These are phyloP conservation scores for Caenorhabditis tropicalis DNA, from an alignment of 1,140 invertebrate species.

Conservation along the genomic window DNA sequence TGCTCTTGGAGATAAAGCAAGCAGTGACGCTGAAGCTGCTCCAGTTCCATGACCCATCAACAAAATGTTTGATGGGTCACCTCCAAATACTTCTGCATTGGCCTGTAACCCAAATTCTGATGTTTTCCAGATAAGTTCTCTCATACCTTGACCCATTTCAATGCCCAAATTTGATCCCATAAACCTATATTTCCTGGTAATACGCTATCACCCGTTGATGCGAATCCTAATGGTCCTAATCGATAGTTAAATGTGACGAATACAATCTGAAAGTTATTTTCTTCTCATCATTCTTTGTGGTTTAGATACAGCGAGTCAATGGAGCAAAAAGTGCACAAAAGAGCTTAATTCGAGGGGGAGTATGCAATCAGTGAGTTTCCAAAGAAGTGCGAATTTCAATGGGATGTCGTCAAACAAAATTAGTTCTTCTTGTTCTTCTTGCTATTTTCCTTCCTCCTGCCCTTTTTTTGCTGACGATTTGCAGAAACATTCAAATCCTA, in stretches of 20 bases:
- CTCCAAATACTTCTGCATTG: slow-evolving; percentile 89
- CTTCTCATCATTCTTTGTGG: neutral
- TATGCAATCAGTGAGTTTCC: neutral
- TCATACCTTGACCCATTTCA: slow-evolving; percentile 83
- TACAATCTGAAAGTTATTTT: slow-evolving; percentile 77
- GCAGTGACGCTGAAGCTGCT: slow-evolving; percentile 90
- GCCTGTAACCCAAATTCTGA: slow-evolving; percentile 67
- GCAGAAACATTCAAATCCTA: neutral
- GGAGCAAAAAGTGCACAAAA: slow-evolving; percentile 21
- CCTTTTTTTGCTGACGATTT: neutral
- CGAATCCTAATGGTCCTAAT: slow-evolving; percentile 81
- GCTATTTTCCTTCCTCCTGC: neutral
- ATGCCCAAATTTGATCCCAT: slow-evolving; percentile 91
- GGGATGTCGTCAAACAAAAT: slow-evolving; percentile 9
- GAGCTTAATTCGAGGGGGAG: slow-evolving; percentile 26
- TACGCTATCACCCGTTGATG: slow-evolving; percentile 80
- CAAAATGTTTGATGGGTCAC: slow-evolving; percentile 90
- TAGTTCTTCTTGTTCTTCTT: slow-evolving; percentile 26
- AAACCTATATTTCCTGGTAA: slow-evolving; percentile 93
- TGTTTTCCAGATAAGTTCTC: slow-evolving; percentile 74
- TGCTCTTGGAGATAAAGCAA: slow-evolving; percentile 88
- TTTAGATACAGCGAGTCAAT: neutral
- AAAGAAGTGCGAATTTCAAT: neutral
- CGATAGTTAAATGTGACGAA: slow-evolving; percentile 97
- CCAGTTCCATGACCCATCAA: slow-evolving; percentile 92